Base-by-base conservation (phyloP, 2,113 vertebrate species). In the Hiodon alosoides region DNA sequence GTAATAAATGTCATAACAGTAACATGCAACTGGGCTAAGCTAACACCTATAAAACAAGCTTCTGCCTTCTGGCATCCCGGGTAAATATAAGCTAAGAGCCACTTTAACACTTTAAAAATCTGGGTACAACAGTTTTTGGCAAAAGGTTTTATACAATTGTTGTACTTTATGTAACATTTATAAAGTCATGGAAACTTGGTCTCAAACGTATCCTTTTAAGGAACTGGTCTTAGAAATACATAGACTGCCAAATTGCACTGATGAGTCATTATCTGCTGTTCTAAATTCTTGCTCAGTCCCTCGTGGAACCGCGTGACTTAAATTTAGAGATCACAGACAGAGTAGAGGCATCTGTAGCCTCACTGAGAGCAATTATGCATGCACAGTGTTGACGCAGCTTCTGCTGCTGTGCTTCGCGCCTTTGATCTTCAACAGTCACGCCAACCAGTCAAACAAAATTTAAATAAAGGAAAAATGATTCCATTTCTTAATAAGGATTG, bases 251-350 rank as follows among this genome's bases (percentile, higher is more conserved):
- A 77, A 76, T 72, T 55, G 73, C 7, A 48, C 65, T 67, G 65
- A 69, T 70, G 69, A 72, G 48, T 81, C 69, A 76, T 60, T 60
- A 79, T 66, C 71, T 64, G 3, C 50, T 67, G 52, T 68, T 64
- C 14, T 54, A 57, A 55, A 16, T 52, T 73, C 74, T 48, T 11
- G 77, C 46, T 70, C n/a, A 69, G 5, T 67, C 58, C 73, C 50
- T 59, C 62, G 59, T 65, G 7, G 31, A 61, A 74, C 65, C 31
- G 54, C 48, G 48, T 0, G 6, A 61, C 48, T 51, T 70, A 74
- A 67, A 77, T 11, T n/a, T 66, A 47, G 58, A 80, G 54, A 71
- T 69, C 50, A 52, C 70, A 62, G 48, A 74, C 65, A 4, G n/a
- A 51, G n/a, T 5, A 60, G 60, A 2, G 64, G 13, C 8, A 64